Percentiles rank a stretch among this genome's conserved stretches.
These are phyloP conservation scores for Caenorhabditis sp. DNA, from an alignment of 2,888 invertebrate species.

Conservation along the genomic window DNA sequence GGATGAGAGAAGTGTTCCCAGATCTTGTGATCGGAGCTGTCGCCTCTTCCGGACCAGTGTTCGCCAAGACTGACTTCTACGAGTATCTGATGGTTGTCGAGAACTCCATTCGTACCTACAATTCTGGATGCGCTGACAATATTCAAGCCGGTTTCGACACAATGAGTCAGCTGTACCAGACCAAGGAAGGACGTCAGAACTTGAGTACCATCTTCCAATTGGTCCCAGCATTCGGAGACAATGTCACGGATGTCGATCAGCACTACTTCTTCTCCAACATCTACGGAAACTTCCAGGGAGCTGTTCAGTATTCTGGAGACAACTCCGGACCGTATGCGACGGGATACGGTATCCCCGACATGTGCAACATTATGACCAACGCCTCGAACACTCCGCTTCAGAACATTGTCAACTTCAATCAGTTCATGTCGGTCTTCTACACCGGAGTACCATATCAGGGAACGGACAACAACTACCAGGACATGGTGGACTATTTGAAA, in stretches of 20 bases:
- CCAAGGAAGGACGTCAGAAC: slow-evolving; percentile 51
- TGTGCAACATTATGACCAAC: slow-evolving; percentile 89
- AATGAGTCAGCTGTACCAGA: slow-evolving; percentile 55
- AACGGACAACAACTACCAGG: slow-evolving; percentile 64
- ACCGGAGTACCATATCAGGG: too few relatives aligned
- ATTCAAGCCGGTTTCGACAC: slow-evolving; percentile 61
- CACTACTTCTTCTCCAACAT: slow-evolving; percentile 91
- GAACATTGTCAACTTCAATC: too few relatives aligned
- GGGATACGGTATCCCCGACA: too few relatives aligned
- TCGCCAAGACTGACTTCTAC: slow-evolving; percentile 91
- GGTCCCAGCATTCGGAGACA: slow-evolving; percentile 60
- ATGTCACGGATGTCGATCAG: slow-evolving; percentile 84
- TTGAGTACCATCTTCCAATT: slow-evolving; percentile 61
- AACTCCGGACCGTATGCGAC: too few relatives aligned
- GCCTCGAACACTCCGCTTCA: slow-evolving; percentile 54
- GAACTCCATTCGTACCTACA: slow-evolving; percentile 59
- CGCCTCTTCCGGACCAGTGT: slow-evolving; percentile 92
- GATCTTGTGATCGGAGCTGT: slow-evolving; percentile 90
- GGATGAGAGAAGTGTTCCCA: slow-evolving; percentile 90
- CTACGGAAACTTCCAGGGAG: slow-evolving; percentile 91
- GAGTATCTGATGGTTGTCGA: slow-evolving; percentile 70
- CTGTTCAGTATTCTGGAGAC: slow-evolving; percentile 96
- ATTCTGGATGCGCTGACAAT: slow-evolving; percentile 52
- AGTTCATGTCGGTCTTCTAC: too few relatives aligned
- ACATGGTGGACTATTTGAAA: slow-evolving; percentile 43